Percentiles rank a stretch among this genome's conserved stretches.
phyloP scores from a whole-genome alignment of 2,113 vertebrate species.

The Rhizomys pruinosus region DNA sequence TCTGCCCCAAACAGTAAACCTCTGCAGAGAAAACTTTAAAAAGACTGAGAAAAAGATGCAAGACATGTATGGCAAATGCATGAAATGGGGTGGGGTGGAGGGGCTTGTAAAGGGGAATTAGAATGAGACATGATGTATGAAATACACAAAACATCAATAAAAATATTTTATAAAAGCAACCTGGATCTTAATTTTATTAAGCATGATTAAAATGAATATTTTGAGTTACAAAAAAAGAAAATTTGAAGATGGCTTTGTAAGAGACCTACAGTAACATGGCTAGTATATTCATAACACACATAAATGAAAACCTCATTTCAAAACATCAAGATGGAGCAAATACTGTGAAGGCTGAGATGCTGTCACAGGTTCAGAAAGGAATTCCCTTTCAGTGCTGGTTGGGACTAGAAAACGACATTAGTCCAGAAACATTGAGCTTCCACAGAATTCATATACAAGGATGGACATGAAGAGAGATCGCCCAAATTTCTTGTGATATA shows the following conservation, averaged over 20 bases:
- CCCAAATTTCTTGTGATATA: slow-evolving; percentile 19
- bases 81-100: no score
- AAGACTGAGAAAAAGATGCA: no score
- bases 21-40: no score
- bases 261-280: not conserved
- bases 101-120: no score
- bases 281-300: not conserved
- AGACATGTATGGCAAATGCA: no score
- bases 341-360: not conserved
- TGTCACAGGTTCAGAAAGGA: not conserved
- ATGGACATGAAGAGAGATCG: not conserved
- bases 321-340: not conserved
- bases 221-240: not conserved
- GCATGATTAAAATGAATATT: no score
- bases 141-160: no score
- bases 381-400: not conserved
- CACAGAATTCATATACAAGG: slow-evolving; percentile 11
- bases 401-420: not conserved
- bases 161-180: no score
- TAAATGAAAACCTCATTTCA: not conserved
- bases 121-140: no score
- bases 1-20: no score
- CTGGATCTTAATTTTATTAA: no score
- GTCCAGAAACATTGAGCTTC: not conserved
- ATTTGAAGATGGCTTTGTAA: slow-evolving; percentile 1